Evolutionary conservation across 1,140 invertebrate species (phyloP).

Genomic region (Drosophila tsacasi): DNA sequence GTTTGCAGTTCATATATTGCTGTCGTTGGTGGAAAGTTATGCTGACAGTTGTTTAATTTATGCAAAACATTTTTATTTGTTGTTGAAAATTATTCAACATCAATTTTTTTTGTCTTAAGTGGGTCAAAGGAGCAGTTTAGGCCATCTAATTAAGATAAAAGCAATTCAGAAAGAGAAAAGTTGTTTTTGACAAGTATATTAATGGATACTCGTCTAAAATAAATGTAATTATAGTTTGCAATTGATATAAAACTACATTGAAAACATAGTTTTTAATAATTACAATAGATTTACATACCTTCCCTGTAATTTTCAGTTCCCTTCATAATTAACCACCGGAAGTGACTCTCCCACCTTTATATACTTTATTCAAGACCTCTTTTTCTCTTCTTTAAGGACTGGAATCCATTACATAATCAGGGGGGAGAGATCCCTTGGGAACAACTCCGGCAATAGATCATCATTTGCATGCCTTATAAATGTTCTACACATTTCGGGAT

Average conservation of each 20-base stretch:
- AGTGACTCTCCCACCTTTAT: neutral
- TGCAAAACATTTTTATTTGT: conserved; percentile 39
- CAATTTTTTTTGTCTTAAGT: neutral
- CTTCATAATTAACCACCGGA: neutral
- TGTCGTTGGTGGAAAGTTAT: conserved; percentile 61
- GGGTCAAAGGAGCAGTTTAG: neutral
- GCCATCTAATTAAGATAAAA: neutral
- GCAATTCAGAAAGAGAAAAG: too few relatives aligned
- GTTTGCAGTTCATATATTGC: conserved; percentile 55
- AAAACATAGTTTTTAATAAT: neutral
- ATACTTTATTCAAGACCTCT: neutral
- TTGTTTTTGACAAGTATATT: too few relatives aligned
- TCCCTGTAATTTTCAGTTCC: neutral
- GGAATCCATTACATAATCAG: conserved; percentile 47
- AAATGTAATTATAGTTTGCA: too few relatives aligned
- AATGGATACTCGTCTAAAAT: neutral
- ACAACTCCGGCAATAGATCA: conserved; percentile 64
- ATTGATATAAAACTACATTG: neutral
- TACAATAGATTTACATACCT: neutral
- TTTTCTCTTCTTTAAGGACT: conserved; percentile 11
- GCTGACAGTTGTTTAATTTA: conserved; percentile 66
- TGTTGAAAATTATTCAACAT: conserved; percentile 10
- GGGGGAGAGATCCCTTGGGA: conserved; percentile 31
- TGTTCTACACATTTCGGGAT: conserved; percentile 36
- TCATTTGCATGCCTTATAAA: conserved; percentile 68